Base-by-base conservation (phyloP, 1,140 invertebrate genomes). In the Diuraphis noxia region DNA sequence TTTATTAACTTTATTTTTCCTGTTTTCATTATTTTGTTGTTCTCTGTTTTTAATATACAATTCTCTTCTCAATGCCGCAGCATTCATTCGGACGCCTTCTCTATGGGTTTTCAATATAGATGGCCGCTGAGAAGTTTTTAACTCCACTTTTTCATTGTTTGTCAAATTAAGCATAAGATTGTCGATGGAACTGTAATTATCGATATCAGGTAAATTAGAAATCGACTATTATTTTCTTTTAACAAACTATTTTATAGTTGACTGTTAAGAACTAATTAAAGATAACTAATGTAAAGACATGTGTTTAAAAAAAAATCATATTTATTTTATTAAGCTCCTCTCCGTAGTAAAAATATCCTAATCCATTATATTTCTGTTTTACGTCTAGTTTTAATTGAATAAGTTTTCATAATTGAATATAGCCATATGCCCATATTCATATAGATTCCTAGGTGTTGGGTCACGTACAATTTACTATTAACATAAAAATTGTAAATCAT, bases 31-130 rank as follows among this genome's bases (percentile, higher is more conserved):
- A 81, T n/a, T 63, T 63, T 40, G 56, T n/a, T 56, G 46, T 23
- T 38, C 19, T 36, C 4, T 52, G 3, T 56, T 52, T 23, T 87
- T 87, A 38, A 87, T 87, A 25, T 87, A 36, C 49, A 21, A 1
- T 79, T 90, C 88, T 79, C 72, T 90, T 49, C n/a, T 90, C 38
- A 81, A 36, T 38, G 88, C 63, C 19, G 72, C 46, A 30, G 40
- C 17, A 81, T 46, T 90, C 88, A 90, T 90, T n/a, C 88, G 30
- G 36, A 90, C 41, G 30, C 88, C 72, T 36, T 81, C 88, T 49
- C 88, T 90, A 13, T 87, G 46, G 25, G 46, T 87, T 56, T 56
- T 34, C n/a, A 21, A 13, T n/a, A 63, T 13, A 13, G 30, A 9
- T n/a, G 30, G 43, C 41, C 8, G 23, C 10, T 38, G 77, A 81